Conservation (phyloP, 2,113 vertebrate species). For the Tautogolabrus adspersus region DNA sequence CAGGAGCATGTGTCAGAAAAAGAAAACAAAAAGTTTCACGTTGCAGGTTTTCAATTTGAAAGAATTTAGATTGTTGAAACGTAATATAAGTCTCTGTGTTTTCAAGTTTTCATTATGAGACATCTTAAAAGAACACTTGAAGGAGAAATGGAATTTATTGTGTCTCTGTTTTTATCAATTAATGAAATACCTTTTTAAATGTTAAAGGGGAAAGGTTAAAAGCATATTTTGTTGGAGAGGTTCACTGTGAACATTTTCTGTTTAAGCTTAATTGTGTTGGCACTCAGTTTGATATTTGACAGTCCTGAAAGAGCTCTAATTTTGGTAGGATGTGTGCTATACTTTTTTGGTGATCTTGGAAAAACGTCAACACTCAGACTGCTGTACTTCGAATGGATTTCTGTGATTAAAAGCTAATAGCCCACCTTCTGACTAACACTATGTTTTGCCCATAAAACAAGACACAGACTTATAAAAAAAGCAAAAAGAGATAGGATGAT, state of each 20-base stretch:
- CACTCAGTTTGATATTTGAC: constrained; percentile 23
- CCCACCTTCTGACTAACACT: not conserved
- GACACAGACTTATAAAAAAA: not conserved
- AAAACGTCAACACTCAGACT: not conserved
- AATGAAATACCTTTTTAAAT: not conserved
- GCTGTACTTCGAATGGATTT: not conserved
- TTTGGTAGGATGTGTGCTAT: constrained; percentile 4
- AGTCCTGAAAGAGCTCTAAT: not conserved
- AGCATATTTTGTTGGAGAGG: constrained; percentile 8
- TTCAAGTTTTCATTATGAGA: too few relatives aligned
- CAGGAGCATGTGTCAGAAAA: too few relatives aligned
- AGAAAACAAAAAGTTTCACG: too few relatives aligned
- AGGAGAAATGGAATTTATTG: too few relatives aligned
- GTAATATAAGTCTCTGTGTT: too few relatives aligned
- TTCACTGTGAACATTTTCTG: constrained; percentile 7
- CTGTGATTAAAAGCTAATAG: constrained; percentile 4
- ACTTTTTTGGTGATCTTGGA: constrained; percentile 6
- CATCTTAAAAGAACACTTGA: too few relatives aligned
- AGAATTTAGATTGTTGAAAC: too few relatives aligned
- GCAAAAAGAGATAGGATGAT: not conserved
- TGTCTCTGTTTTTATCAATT: too few relatives aligned
- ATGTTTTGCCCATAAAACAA: not conserved
- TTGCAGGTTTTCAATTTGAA: too few relatives aligned
- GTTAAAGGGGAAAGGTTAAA: constrained; percentile 6
- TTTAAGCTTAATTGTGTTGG: constrained; percentile 17